Percentiles rank a stretch among this genome's conserved stretches.
phyloP scores from a whole-genome alignment of 2,797 vertebrate genomes.

The Argentina silus region DNA sequence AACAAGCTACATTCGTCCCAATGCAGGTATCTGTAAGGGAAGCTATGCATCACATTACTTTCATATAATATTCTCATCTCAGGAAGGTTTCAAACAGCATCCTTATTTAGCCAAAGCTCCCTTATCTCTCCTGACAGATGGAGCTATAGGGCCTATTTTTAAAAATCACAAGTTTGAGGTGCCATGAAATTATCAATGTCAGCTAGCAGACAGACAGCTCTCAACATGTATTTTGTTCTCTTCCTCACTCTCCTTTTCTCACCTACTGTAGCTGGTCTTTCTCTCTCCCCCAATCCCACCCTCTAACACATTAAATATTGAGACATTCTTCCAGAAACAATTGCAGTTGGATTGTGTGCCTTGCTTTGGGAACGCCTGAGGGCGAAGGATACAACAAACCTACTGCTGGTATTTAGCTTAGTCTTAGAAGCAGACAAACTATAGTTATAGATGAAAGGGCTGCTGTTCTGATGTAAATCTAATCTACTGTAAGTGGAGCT shows the following conservation, averaged over 20 bases:
- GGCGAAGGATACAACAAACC: constrained; percentile 20
- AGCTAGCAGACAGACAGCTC: constrained; percentile 74
- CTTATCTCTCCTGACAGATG: constrained; percentile 79
- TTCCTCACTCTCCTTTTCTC: constrained; percentile 35
- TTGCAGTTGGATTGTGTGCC: constrained; percentile 8
- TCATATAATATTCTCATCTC: constrained; percentile 61
- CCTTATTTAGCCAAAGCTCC: constrained; percentile 59
- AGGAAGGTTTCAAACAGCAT: constrained; percentile 65
- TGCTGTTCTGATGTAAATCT: neutral
- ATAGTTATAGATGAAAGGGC: constrained; percentile 27
- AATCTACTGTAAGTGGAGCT: neutral
- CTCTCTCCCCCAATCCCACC: constrained; percentile 11
- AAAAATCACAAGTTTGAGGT: constrained; percentile 77
- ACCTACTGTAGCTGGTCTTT: constrained; percentile 5
- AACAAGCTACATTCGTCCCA: constrained; percentile 49
- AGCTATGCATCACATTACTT: constrained; percentile 61
- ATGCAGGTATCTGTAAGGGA: constrained; percentile 59
- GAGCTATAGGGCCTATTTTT: constrained; percentile 75
- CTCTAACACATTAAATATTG: constrained; percentile 56
- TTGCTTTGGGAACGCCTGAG: constrained; percentile 13
- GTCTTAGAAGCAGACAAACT: neutral
- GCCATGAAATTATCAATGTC: constrained; percentile 83
- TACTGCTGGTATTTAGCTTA: constrained; percentile 30
- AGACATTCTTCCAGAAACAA: constrained; percentile 49
- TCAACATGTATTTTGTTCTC: constrained; percentile 37